Percentiles rank a stretch among this genome's conserved stretches.
These are phyloP conservation scores for Nomada fucata DNA, from an alignment of 2,888 invertebrate genomes.

Conservation along the genomic window DNA sequence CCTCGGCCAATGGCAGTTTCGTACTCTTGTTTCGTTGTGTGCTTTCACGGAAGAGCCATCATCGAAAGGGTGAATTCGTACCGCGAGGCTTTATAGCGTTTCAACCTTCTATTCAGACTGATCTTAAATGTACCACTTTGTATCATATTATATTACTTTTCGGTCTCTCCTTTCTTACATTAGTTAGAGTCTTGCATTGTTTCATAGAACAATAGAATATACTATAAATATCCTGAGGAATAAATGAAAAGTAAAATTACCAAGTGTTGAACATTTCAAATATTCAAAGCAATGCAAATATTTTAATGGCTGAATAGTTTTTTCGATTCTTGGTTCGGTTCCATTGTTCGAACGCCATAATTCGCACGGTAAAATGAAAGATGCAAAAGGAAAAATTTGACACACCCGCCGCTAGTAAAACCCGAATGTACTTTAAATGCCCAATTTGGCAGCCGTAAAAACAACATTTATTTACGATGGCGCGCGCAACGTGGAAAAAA, in stretches of 20 bases:
- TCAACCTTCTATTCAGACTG: neutral
- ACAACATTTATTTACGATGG: conserved; percentile 83
- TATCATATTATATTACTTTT: neutral
- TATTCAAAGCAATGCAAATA: neutral
- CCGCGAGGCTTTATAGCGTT: neutral
- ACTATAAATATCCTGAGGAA: no score
- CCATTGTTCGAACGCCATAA: neutral
- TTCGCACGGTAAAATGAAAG: conserved; percentile 2
- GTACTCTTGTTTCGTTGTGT: conserved; percentile 68
- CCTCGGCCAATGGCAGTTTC: conserved; percentile 72
- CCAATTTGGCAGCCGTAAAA: conserved; percentile 84
- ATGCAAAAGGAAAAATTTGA: conserved; percentile 22
- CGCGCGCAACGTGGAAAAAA: conserved; percentile 77
- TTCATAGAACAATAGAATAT: neutral
- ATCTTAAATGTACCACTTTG: neutral
- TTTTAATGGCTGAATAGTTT: neutral
- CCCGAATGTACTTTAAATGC: conserved; percentile 77
- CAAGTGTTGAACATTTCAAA: no score
- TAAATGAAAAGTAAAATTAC: no score
- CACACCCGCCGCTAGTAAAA: conserved; percentile 72
- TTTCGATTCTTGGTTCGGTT: neutral
- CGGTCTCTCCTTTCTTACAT: neutral
- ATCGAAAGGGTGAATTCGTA: neutral
- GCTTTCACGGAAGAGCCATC: conserved; percentile 63
- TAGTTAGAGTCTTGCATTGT: neutral